phyloP scores from a whole-genome alignment of 1,140 invertebrate genomes.

The Hestina assimilis region DNA sequence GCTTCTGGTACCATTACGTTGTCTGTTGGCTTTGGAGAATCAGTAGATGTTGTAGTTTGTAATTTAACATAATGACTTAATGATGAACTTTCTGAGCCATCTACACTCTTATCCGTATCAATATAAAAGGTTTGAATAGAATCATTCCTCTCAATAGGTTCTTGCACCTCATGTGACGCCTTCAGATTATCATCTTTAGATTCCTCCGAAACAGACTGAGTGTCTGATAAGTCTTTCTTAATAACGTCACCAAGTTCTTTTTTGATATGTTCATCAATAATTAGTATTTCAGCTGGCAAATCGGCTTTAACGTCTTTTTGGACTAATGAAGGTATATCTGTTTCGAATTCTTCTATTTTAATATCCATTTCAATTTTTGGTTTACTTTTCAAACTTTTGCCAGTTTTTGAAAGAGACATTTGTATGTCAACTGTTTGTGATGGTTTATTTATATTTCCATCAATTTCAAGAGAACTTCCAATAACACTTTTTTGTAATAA shows the following conservation, averaged over 20 bases:
- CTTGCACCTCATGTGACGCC: constrained; percentile 38
- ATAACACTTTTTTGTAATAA: constrained; percentile 9
- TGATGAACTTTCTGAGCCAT: constrained; percentile 62
- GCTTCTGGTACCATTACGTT: constrained; percentile 31
- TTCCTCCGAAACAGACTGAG: constrained; percentile 4
- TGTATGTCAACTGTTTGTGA: constrained; percentile 54
- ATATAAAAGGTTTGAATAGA: constrained; percentile 29
- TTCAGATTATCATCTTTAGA: constrained; percentile 50
- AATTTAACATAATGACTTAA: constrained; percentile 64
- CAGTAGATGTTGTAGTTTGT: constrained; percentile 43
- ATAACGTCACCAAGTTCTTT: constrained; percentile 8
- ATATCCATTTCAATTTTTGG: constrained; percentile 55
- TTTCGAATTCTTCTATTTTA: constrained; percentile 47
- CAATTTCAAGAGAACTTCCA: not conserved
- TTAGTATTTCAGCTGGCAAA: constrained; percentile 49
- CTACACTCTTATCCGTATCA: constrained; percentile 53
- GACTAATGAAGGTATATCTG: constrained; percentile 35
- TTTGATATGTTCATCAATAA: constrained; percentile 39
- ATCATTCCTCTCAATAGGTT: constrained; percentile 28
- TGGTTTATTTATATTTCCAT: constrained; percentile 3
- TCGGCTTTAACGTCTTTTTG: constrained; percentile 57
- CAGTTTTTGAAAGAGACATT: constrained; percentile 51
- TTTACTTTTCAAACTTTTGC: constrained; percentile 32
- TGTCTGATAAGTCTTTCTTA: constrained; percentile 18
- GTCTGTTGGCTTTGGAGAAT: constrained; percentile 61